These are phyloP conservation scores for Tenebrosternarchus preto DNA, from an alignment of 2,113 vertebrate species.

Conservation along the genomic window DNA sequence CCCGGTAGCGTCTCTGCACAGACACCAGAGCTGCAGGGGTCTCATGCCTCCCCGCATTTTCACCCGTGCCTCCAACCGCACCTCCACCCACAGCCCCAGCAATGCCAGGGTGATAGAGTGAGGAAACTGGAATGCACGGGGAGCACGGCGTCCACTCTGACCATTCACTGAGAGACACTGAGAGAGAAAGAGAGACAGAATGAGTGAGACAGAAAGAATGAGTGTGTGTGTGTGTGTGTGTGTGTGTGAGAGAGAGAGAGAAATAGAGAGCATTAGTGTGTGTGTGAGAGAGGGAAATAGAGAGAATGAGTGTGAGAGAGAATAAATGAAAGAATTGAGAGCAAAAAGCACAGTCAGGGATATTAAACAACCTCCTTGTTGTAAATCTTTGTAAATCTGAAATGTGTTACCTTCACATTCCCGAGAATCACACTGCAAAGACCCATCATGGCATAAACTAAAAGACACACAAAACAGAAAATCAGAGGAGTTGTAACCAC, in stretches of 20 bases:
- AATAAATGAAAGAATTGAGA: background rate
- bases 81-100: background rate
- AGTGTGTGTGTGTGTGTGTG: too few relatives aligned
- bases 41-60: background rate
- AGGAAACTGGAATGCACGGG: slow-evolving; percentile 68
- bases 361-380: background rate
- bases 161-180: slow-evolving; percentile 83
- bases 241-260: slow-evolving; percentile 12
- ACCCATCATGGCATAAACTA: slow-evolving; percentile 79
- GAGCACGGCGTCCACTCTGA: slow-evolving; percentile 84
- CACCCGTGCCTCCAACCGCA: too few relatives aligned
- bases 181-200: background rate
- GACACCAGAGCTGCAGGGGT: slow-evolving; percentile 61
- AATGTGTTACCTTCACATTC: slow-evolving; percentile 79
- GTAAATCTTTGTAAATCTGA: background rate
- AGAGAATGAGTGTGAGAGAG: background rate
- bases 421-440: slow-evolving; percentile 75
- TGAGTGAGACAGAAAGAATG: background rate
- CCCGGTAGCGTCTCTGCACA: slow-evolving; percentile 77
- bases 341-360: too few relatives aligned
- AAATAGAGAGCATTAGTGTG: background rate
- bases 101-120: slow-evolving; percentile 12
- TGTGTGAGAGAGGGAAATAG: slow-evolving; percentile 9
- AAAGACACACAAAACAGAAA: slow-evolving; percentile 5
- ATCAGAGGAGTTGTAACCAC: background rate